Base-by-base conservation (phyloP, 2,797 vertebrate species). In the Eulemur albifrons region DNA sequence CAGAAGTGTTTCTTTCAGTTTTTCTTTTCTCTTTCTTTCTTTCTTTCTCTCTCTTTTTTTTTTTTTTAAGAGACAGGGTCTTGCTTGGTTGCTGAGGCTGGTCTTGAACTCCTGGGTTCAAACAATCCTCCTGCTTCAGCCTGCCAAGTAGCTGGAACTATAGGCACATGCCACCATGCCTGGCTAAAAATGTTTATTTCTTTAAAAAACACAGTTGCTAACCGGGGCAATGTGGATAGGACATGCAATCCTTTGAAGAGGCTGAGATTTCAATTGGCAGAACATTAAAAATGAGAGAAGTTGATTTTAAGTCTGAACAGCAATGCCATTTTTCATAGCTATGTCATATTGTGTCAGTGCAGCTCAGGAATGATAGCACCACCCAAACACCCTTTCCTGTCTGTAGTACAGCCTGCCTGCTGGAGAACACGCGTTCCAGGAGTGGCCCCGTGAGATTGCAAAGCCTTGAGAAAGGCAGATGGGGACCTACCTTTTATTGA, bases 1-100 rank as follows among this genome's bases (percentile, higher is more conserved):
- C 88, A 93, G 90, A 97, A 70, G 93, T 93, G 79, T 97, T 96
- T 94, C 83, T 95, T 96, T 85, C 50, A n/a, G 18, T 65, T 65
- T n/a, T 65, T n/a, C 2, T 18, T 8, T 4, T 14, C 11, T 61
- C 12, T 61, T 2, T 61, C 12, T 61, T 12, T 61, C 25, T 59
- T 9, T 57, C 9, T 23, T 7, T 11, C 32, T 5, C 1, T 52
- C 7, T 50, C 17, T 6, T 25, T 25, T 25, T 4, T 27, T 2
- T 27, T 25, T 59, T 59, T 59, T 59, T 12, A 25, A 59, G 57
- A n/a, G 7, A 65, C 17, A 32, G 32, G 32, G 7, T 65, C 15
- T n/a, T 18, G 15, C 15, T n/a, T 32, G 17, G 63, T 65, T 65
- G 15, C 32, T n/a, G 15, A 65, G 63, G 63, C 63, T n/a, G 32